Evolutionary conservation across 2,113 vertebrate genomes (phyloP).

Genomic region (Halcyon malimbica): DNA sequence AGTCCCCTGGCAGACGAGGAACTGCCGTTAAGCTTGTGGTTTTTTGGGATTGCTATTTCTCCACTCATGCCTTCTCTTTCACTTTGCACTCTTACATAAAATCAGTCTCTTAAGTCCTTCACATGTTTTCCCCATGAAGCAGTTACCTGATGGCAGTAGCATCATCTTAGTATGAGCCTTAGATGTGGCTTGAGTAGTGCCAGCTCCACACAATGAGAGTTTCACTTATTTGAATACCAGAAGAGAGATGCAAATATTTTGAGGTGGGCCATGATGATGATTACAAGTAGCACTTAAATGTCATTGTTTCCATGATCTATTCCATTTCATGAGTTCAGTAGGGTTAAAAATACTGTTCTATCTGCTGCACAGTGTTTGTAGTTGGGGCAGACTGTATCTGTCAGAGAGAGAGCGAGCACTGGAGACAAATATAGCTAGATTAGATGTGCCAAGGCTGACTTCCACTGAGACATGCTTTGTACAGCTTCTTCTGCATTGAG

Average conservation of each 20-base stretch:
- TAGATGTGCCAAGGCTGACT: neutral
- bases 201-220: fast-evolving
- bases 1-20: neutral
- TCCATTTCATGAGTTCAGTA: neutral
- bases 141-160: neutral
- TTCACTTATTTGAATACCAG: neutral
- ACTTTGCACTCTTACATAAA: neutral
- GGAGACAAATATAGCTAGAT: neutral
- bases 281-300: neutral
- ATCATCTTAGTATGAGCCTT: neutral
- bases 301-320: neutral
- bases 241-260: neutral
- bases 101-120: neutral
- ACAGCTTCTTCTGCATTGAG: neutral
- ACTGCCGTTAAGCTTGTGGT: neutral
- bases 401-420: neutral
- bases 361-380: neutral
- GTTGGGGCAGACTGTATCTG: neutral
- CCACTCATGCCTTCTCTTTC: neutral
- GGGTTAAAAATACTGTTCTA: neutral
- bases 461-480: neutral
- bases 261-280: neutral
- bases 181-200: neutral
- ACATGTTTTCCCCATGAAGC: neutral
- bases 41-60: neutral